Evolutionary conservation across 2,888 invertebrate genomes (phyloP), one percentile per base, ranked within the genome.

Genomic region (Gastrophysa polygoni): DNA sequence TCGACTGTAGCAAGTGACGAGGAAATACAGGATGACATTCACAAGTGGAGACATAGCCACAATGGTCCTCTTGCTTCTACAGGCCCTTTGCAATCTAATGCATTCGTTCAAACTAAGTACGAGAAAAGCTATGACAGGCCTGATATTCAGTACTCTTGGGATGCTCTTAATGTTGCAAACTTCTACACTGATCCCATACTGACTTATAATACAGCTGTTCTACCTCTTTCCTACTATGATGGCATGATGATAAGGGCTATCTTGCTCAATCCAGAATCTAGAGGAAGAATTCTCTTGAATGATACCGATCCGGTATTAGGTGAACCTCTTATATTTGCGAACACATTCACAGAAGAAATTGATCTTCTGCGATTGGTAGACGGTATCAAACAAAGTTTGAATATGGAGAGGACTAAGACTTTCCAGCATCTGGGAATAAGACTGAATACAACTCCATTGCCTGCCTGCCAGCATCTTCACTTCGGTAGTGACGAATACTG

Each of bases 291-390:
- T 11, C 73, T 83, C 61, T 79, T 95, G 1, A 89, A 89, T 70
- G 81, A 84, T 0, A 86, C 87, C 0, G 88, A 94, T 81, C 94
- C 94, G 0, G 75, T 88, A 56, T 87, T 86, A 75, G 89, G 91
- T 0, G 84, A 85, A 51, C 94, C 94, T 0, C 78, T 89, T 57
- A 90, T 95, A 67, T 88, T 89, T 73, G 87, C 93, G 0, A 88
- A 87, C 68, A 89, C 88, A 58, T 89, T 89, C 59, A 85, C 85
- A 0, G 85, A 85, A n/a, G 82, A 84, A 69, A 83, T 86, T 52
- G 92, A 93, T 74, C 68, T 89, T 5, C 82, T 86, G 50, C 82
- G 84, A 10, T 83, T 91, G 70, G 78, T 90, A 14, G 85, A 86
- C 70, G 89, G 88, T 0, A 80, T 88, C 24, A 85, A 85, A 67